Conservation (phyloP, 2,797 vertebrate species). For the Octomys mimax region DNA sequence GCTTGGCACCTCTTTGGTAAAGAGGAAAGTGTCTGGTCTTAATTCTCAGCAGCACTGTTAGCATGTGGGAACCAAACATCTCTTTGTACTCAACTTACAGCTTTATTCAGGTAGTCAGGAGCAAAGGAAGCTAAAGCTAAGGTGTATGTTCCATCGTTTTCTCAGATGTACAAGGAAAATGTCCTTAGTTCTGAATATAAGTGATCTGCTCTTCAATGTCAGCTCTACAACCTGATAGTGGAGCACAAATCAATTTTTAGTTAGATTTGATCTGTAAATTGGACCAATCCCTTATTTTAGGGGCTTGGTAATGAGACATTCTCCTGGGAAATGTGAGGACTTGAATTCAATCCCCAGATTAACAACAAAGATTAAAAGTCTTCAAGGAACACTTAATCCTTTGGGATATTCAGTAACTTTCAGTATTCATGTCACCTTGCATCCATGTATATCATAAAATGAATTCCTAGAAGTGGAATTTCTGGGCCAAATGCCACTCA, state of each 20-base stretch:
- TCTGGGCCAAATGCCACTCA: neutral
- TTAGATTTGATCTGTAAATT: neutral
- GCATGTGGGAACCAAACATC: neutral
- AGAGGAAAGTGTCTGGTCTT: neutral
- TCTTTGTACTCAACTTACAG: neutral
- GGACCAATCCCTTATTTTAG: neutral
- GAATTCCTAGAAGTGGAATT: slow-evolving; percentile 24
- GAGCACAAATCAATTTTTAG: neutral
- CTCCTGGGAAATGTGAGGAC: neutral
- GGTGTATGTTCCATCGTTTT: neutral
- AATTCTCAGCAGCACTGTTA: neutral
- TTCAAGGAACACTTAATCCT: neutral
- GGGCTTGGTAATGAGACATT: neutral
- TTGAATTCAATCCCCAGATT: neutral
- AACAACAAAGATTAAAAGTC: neutral
- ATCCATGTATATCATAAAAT: neutral
- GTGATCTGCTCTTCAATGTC: neutral
- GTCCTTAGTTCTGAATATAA: neutral
- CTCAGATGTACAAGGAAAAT: neutral
- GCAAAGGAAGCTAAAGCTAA: neutral
- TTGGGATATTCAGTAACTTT: neutral
- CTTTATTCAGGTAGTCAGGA: neutral
- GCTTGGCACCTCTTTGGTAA: neutral
- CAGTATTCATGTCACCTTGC: neutral
- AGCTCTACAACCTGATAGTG: neutral